A percentile compares a stretch with the other conserved stretches of the same genome.
phyloP scores from a whole-genome alignment of 1,140 invertebrate species.

The Diprion similis region DNA sequence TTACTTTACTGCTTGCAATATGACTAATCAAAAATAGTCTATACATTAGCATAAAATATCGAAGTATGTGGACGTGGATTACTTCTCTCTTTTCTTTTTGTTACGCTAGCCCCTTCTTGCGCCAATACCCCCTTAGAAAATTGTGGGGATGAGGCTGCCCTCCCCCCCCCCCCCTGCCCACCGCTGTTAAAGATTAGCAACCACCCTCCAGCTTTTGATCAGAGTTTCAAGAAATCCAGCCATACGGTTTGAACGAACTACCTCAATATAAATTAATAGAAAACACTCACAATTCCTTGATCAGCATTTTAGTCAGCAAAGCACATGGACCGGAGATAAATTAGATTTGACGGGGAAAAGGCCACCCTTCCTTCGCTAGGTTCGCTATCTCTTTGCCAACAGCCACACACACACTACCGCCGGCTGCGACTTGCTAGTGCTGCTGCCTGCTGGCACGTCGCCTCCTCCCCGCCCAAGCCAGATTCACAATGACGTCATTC shows the following conservation, averaged over 20 bases:
- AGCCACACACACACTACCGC: neutral
- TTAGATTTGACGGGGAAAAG: neutral
- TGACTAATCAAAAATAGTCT: slow-evolving; percentile 12
- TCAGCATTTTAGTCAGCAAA: slow-evolving; percentile 52
- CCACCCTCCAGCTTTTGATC: slow-evolving; percentile 23
- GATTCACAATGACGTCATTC: neutral
- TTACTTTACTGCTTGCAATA: slow-evolving; percentile 7
- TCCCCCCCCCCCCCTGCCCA: slow-evolving; percentile 19
- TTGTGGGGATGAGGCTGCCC: slow-evolving; percentile 35
- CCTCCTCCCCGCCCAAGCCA: neutral
- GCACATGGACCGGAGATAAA: slow-evolving; percentile 18
- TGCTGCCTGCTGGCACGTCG: neutral
- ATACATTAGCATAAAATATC: slow-evolving; percentile 14
- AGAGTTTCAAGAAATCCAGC: slow-evolving; percentile 8
- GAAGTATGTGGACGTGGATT: neutral
- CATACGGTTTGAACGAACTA: neutral
- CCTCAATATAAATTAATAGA: slow-evolving; percentile 20
- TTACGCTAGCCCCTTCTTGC: slow-evolving; percentile 8
- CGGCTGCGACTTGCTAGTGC: too few relatives aligned
- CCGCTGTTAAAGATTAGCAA: slow-evolving; percentile 45
- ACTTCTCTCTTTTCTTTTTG: slow-evolving; percentile 21
- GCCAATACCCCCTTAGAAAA: slow-evolving; percentile 7
- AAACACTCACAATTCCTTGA: slow-evolving; percentile 59
- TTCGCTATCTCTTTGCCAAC: slow-evolving; percentile 7
- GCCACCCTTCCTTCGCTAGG: slow-evolving; percentile 3